Base-by-base conservation (phyloP, 2,113 vertebrate genomes). In the Mormoops blainvillei region DNA sequence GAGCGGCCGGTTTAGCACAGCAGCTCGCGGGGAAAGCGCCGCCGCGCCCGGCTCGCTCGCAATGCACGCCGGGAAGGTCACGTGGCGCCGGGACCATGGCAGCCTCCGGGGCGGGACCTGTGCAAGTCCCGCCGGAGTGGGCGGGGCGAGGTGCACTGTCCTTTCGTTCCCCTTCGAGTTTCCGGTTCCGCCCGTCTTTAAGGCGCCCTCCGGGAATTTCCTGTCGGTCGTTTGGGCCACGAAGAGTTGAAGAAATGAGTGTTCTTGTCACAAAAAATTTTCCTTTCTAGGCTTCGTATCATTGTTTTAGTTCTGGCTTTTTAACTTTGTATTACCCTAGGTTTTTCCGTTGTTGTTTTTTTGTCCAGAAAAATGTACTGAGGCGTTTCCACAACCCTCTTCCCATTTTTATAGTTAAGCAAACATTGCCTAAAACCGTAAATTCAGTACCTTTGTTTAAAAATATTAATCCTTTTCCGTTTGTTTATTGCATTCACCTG, bases 1-100 rank as follows among this genome's bases (percentile, higher is more conserved):
- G 26, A 3, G 1, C 7, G 9, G 31, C 31, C 14, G 1, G 19
- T 0, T 1, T 1, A 3, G 20, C 6, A 2, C 0, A 0, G 1
- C 13, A 2, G 13, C 33, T 1, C 1, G 10, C 54, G 1, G 96
- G 91, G 88, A 73, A n/a, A 28, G 1, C 88, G 78, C 20, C 48
- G 86, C 14, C 12, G 19, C 2, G 0, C 26, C 41, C 13, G 14
- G 48, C 45, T 11, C 0, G 3, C n/a, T 26, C 4, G 50, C 81
- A 1, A 11, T 18, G 36, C 4, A 9, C 50, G 50, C 38, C 43
- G 80, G 89, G 48, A 43, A 16, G 45, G 50, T 95, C 67, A n/a
- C 81, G 19, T n/a, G 76, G 4, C 8, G 9, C 15, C 15, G 36
- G 0, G 7, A 14, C 7, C 8, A 20, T 16, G 28, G 22, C 13